A percentile compares a stretch with the other conserved stretches of the same genome.
Evolutionary conservation across 1,140 invertebrate species (phyloP).

Genomic region (Polyergus mexicanus): DNA sequence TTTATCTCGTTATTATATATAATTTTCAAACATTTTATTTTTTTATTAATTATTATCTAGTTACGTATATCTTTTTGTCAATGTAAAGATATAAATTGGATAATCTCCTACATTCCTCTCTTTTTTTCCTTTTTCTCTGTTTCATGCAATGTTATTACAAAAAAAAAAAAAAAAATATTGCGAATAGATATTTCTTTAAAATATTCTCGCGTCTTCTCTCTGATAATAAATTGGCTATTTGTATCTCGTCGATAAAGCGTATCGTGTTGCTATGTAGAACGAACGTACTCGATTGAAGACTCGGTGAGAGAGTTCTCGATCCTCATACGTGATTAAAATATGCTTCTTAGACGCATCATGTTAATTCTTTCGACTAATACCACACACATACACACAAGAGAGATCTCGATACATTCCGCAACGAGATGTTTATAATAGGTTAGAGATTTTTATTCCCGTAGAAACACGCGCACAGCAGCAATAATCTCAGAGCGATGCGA

Average conservation of each 20-base stretch:
- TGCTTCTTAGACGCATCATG: constrained; percentile 51
- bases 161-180: not conserved
- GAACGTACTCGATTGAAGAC: constrained; percentile 43
- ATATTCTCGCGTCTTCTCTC: constrained; percentile 48
- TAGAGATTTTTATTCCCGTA: constrained; percentile 37
- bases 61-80: not conserved
- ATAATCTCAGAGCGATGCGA: constrained; percentile 19
- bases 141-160: constrained; percentile 5
- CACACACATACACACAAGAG: not conserved
- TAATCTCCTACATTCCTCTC: not conserved
- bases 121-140: not conserved
- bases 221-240: constrained; percentile 75
- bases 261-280: constrained; percentile 16
- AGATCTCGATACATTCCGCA: constrained; percentile 42
- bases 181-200: constrained; percentile 6
- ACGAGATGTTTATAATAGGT: constrained; percentile 29
- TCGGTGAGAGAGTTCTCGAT: constrained; percentile 50
- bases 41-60: not conserved
- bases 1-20: not conserved
- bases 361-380: constrained; percentile 56
- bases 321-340: constrained; percentile 54
- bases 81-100: not conserved
- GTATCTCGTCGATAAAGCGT: constrained; percentile 65
- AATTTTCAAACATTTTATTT: not conserved
- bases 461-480: constrained; percentile 8